Base-by-base conservation (phyloP, 2,888 invertebrate species). In the Belgica antarctica region DNA sequence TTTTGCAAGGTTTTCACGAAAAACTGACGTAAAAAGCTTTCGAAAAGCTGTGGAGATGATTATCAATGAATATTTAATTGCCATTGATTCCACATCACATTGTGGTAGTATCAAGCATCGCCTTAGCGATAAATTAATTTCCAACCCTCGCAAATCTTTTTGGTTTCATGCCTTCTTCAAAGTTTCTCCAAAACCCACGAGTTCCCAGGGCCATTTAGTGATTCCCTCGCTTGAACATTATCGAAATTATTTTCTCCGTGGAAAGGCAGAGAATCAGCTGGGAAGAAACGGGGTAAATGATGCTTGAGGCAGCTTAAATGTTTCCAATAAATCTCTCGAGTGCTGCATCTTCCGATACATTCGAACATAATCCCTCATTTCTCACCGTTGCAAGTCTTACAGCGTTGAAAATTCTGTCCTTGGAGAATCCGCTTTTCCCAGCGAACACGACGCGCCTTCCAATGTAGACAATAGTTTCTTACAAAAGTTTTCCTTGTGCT, bases 71-170 rank as follows among this genome's bases (percentile, higher is more conserved):
- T n/a, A n/a, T n/a, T n/a, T n/a, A n/a, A n/a, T n/a, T n/a, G n/a
- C n/a, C n/a, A n/a, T n/a, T n/a, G n/a, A n/a, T n/a, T n/a, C n/a
- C n/a, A n/a, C n/a, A n/a, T n/a, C n/a, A n/a, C n/a, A n/a, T n/a
- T n/a, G n/a, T n/a, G n/a, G n/a, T n/a, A n/a, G 27, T 59, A 59
- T 59, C 59, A 59, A 12, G 15, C 27, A 52, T 52, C 52, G 17
- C 22, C 12, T 59, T 8, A 19, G 27, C 25, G 27, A 59, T 59
- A 59, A 59, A 59, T 59, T 59, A 24, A 19, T 59, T 59, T 25
- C 27, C 25, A 59, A 59, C 59, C 59, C 59, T 59, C 15, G 52
- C 15, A 17, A n/a, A 52, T 7, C 8, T 52, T 52, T 52, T 12
- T 17, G 17, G 34, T 31, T 31, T 31, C 7, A 31, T 8, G 34